Conservation (phyloP, 2,113 vertebrate species). For the Montifringilla adamsi region DNA sequence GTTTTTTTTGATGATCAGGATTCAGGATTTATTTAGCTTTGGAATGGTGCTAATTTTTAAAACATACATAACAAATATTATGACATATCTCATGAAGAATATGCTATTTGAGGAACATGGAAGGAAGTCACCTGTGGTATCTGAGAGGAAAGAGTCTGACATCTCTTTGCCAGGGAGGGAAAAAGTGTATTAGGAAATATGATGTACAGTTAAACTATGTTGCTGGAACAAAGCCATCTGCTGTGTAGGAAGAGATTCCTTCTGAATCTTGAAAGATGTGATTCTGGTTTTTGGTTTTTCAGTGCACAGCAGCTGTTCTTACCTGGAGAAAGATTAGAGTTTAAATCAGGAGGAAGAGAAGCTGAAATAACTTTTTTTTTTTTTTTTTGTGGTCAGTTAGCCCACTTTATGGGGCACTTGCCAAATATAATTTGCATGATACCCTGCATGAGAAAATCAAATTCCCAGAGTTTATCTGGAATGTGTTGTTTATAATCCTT, state of each 20-base stretch:
- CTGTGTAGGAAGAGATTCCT: background rate
- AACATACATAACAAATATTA: background rate
- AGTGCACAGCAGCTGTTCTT: background rate
- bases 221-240: background rate
- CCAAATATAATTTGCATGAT: background rate
- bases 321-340: background rate
- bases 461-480: background rate
- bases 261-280: background rate
- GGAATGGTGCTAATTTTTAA: background rate
- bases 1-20: background rate
- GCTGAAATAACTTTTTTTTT: background rate
- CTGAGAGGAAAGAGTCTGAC: background rate
- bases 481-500: background rate
- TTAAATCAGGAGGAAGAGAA: background rate
- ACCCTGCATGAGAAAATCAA: background rate
- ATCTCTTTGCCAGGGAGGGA: background rate
- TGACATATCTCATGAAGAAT: background rate
- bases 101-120: background rate
- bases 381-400: background rate
- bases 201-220: background rate
- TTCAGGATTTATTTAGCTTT: background rate
- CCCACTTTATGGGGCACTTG: background rate
- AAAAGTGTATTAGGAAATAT: background rate
- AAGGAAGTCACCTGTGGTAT: background rate
- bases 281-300: background rate